A percentile compares a stretch with the other conserved stretches of the same genome.
Conservation (phyloP, 2,113 vertebrate species). For the Chinchilla lanigera region DNA sequence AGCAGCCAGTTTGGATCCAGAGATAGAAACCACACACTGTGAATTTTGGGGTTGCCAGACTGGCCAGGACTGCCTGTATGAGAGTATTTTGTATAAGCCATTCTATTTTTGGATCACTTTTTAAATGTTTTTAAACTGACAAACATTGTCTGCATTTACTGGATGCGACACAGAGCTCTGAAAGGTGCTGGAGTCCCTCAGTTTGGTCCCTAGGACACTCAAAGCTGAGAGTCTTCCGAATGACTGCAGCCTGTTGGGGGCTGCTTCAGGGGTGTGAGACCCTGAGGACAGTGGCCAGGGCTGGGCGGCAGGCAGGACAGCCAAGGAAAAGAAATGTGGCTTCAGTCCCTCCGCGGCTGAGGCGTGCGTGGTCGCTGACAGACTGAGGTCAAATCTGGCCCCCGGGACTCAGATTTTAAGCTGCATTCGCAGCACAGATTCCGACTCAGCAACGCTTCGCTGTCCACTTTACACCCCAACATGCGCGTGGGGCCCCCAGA, state of each 20-base stretch:
- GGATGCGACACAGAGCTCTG: background rate
- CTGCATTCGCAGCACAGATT: background rate
- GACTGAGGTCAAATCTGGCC: no score
- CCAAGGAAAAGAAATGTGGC: background rate
- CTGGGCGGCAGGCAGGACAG: background rate
- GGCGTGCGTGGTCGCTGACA: no score
- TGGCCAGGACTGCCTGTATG: accelerated
- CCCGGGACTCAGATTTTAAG: background rate
- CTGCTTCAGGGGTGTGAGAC: background rate
- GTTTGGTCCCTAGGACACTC: background rate
- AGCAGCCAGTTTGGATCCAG: background rate
- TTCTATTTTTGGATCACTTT: background rate
- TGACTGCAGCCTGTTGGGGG: background rate
- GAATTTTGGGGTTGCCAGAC: background rate
- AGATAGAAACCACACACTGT: background rate
- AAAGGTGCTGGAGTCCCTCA: background rate
- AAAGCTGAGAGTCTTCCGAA: background rate
- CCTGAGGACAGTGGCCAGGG: background rate
- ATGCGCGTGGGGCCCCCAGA: background rate
- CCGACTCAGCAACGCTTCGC: background rate
- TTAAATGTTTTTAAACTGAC: background rate
- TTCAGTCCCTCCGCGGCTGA: background rate
- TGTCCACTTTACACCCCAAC: background rate
- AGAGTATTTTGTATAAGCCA: background rate
- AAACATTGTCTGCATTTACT: background rate